Evolutionary conservation across 2,888 invertebrate genomes (phyloP), one percentile per base, ranked within the genome.

Genomic region (Lydus trimaculatus): DNA sequence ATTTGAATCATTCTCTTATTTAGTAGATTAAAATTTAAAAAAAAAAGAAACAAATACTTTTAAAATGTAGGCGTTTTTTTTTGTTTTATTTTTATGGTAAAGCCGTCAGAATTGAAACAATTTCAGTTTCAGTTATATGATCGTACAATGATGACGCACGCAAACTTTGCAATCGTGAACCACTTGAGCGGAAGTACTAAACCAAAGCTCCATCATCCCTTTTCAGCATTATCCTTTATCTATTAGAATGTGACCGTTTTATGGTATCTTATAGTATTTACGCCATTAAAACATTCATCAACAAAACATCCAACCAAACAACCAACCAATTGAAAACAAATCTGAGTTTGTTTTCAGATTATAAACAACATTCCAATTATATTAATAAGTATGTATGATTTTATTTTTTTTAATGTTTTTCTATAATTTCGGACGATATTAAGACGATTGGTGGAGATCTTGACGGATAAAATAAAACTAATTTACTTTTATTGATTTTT

Each of bases 171-270:
- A 79, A 79, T 78, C 76, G 77, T 77, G 75, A 78, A 76, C 78
- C 78, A 73, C 73, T 79, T 79, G 77, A 78, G 77, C 79, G 80
- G 81, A 81, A 80, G 79, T 73, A 74, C 77, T 80, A 80, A 81
- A 79, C 74, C 73, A 70, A 74, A 75, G 76, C 74, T 76, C 73
- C 73, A 75, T 76, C 80, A 78, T 79, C 77, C 78, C 78, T 76
- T 75, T 76, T 71, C 75, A 69, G 72, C 74, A 75, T 75, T 77
- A 78, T 76, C 77, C 77, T 76, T 72, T 70, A 75, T 71, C 72
- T 20, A 63, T 73, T 70, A 76, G 77, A 79, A 77, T 79, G 79
- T 78, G 78, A 77, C 71, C 70, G 64, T 52, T 48, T 39, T 48
- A 11, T 20, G 13, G 25, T 25, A 3, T 13, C 25, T 25, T 20